Evolutionary conservation across 2,113 vertebrate species (phyloP).

Genomic region (Dromas ardeola): DNA sequence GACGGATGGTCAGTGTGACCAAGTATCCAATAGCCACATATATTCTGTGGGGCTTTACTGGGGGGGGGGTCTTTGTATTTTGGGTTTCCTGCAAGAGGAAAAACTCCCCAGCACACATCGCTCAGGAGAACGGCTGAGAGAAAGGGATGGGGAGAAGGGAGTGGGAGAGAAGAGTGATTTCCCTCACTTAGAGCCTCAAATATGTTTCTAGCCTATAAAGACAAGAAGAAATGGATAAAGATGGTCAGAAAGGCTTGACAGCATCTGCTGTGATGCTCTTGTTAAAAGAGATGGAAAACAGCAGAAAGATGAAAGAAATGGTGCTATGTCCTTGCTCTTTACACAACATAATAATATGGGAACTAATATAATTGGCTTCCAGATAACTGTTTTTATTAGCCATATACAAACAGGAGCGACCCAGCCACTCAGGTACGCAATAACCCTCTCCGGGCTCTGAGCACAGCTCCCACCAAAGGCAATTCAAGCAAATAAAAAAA

Average conservation of each 20-base stretch:
- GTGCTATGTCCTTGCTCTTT: background rate
- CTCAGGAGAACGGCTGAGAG: background rate
- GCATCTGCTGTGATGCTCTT: constrained; percentile 1
- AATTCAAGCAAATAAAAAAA: background rate
- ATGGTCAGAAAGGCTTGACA: constrained; percentile 8
- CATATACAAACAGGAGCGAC: background rate
- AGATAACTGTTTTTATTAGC: background rate
- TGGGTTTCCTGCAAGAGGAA: background rate
- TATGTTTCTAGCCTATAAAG: background rate
- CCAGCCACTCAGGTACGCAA: background rate
- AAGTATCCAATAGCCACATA: background rate
- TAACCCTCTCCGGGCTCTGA: background rate
- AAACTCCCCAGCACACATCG: background rate
- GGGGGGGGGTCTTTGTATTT: background rate
- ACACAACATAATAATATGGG: background rate
- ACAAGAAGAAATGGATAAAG: background rate
- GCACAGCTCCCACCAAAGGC: background rate
- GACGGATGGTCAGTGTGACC: background rate
- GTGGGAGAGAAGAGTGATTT: background rate
- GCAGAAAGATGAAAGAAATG: background rate
- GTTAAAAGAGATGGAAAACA: constrained; percentile 36
- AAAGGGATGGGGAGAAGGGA: background rate
- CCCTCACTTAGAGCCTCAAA: background rate
- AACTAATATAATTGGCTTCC: background rate
- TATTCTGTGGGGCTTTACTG: background rate